Evolutionary conservation across 2,888 invertebrate species (phyloP), one percentile per base, ranked within the genome.

Genomic region (Syritta pipiens): DNA sequence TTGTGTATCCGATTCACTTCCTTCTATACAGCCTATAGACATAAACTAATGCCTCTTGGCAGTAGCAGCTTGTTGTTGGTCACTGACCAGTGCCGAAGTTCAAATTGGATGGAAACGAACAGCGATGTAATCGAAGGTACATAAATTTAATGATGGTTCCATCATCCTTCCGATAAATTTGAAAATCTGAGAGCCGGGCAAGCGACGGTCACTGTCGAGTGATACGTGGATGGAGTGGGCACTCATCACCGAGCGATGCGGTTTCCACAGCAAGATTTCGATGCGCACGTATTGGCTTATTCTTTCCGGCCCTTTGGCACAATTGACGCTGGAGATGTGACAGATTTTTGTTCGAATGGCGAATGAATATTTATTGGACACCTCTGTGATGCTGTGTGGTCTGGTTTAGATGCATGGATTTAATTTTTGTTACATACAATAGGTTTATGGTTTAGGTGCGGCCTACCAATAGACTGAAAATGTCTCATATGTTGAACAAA

Each of bases 51-150:
- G 10, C 30, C 7, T 35, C 28, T 30, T 55, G 26, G 10, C 14
- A 20, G 30, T 35, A 7, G 30, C 30, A 26, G 14, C 32, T 28
- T 32, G 62, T 14, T 10, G 24, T 40, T 44, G 17, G 42, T 19
- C 71, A 59, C 44, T 42, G 19, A 30, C 32, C 55, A 68, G 55
- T 28, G 37, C 37, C 65, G 59, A n/a, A 40, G 37, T 53, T 59
- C 42, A 60, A 77, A 72, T 67, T 67, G 72, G 53, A 72, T 48
- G 48, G 72, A 72, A 69, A 65, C 65, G 59, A 46, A 71, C 63
- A 53, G 48, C 71, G 46, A 72, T 77, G 72, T 59, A 71, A 76
- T 76, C 63, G 76, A 76, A 76, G 69, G 63, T 67, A 72, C 57
- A 60, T 72, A 72, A 65, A 65, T 72, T 72, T 71, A 77, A 65